A percentile compares a stretch with the other conserved stretches of the same genome.
Conservation (phyloP, 2,797 vertebrate genomes). For the Spheniscus humboldti region DNA sequence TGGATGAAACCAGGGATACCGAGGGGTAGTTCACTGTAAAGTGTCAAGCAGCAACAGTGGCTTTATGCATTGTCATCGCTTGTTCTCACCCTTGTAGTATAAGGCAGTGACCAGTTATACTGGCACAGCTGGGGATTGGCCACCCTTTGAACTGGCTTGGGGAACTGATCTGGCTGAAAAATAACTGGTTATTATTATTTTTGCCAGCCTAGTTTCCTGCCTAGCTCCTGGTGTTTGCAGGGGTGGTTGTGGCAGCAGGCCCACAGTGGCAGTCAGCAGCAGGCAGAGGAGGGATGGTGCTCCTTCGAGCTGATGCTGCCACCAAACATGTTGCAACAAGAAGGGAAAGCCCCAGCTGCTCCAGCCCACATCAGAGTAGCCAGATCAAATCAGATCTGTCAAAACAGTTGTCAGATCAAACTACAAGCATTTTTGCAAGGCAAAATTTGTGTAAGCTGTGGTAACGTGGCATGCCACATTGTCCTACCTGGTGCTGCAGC, state of each 20-base stretch:
- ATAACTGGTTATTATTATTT: neutral
- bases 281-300: neutral
- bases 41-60: neutral
- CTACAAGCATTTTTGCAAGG: neutral
- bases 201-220: neutral
- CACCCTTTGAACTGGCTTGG: neutral
- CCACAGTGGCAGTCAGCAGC: neutral
- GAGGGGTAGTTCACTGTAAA: neutral
- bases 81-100: neutral
- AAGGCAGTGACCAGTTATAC: neutral
- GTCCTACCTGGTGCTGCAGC: neutral
- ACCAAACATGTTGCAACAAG: neutral
- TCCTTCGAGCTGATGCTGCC: neutral
- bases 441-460: neutral
- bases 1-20: neutral
- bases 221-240: neutral
- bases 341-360: neutral
- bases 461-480: fast-evolving
- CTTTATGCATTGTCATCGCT: neutral
- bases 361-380: neutral
- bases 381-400: neutral
- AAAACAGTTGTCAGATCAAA: neutral
- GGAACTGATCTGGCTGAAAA: neutral
- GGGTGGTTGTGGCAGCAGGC: neutral
- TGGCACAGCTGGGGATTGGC: neutral